Conservation (phyloP, 2,113 vertebrate species). For the Gavialis gangeticus region DNA sequence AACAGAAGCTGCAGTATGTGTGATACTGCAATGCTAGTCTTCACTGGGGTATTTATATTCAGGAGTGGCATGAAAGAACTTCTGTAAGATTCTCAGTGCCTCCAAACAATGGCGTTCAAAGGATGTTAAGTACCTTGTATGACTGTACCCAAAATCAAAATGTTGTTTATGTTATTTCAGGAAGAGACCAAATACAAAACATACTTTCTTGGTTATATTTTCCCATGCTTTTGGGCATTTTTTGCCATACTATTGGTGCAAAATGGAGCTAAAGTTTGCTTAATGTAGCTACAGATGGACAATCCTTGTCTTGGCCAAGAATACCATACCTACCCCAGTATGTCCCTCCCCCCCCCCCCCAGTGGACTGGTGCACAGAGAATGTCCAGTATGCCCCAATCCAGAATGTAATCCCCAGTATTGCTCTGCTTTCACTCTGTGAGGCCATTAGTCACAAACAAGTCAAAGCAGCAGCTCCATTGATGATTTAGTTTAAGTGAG, state of each 20-base stretch:
- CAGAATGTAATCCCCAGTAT: neutral
- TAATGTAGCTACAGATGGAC: neutral
- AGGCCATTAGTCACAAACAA: neutral
- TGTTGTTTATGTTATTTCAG: neutral
- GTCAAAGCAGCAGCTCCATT: constrained; percentile 3
- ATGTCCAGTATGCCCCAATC: neutral
- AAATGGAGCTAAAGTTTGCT: neutral
- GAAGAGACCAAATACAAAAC: neutral
- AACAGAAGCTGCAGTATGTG: no score
- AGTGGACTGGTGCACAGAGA: neutral
- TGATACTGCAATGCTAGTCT: neutral
- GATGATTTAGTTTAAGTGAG: neutral
- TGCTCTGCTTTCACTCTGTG: neutral
- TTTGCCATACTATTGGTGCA: neutral
- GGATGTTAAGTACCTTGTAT: neutral
- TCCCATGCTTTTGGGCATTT: neutral
- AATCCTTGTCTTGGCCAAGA: neutral
- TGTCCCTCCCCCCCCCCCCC: neutral
- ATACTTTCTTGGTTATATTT: neutral
- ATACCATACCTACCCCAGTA: neutral
- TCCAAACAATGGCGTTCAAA: neutral
- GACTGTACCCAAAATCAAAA: neutral
- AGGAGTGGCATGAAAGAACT: neutral
- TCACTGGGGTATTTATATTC: neutral
- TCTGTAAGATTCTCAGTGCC: neutral